Evolutionary conservation across 1,140 invertebrate species (phyloP), one percentile per base, ranked within the genome.

Genomic region (Formica exsecta): DNA sequence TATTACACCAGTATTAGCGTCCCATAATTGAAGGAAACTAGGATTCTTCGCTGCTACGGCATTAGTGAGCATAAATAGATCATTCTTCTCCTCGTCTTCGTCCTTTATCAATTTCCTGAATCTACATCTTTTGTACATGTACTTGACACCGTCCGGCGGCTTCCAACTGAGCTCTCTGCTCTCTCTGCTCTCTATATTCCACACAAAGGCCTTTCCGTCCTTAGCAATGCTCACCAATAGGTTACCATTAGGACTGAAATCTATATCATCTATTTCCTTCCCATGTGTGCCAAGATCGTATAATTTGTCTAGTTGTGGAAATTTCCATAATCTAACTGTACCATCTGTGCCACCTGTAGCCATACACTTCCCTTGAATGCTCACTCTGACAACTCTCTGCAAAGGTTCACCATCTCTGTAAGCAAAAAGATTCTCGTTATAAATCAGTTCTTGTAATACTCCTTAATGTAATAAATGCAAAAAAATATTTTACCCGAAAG

Each of bases 281-380:
- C 94, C 96, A 91, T 98, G 98, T 59, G 93, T 95, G 87, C 96
- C 94, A 29, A 99, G 95, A 86, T 97, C 97, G 89, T 96, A 95
- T 25, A 96, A 88, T 91, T 97, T 96, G 61, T 96, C 95, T 93
- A 98, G 95, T 89, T 97, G 96, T 16, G 98, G 98, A 94, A 98
- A 98, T 89, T 97, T 96, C 99, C 99, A 99, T 4, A 99, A 92
- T 87, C 98, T 96, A 25, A 99, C 94, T 91, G 97, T 96, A 11
- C 98, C 98, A 96, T 99, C 98, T 3, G 97, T 97, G 38, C 99
- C 98, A 85, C 98, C 99, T 7, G 98, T 99, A 1, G 97, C 98
- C 96, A 99, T 97, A 0, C 98, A 90, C 91, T 97, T 97, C 16
- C 97, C 97, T 93, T 96, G 97, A 44, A 96, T 95, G 91, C 97